Percentiles rank a stretch among this genome's conserved stretches.
These are phyloP conservation scores for Cephus sareptanus DNA, from an alignment of 2,888 invertebrate species.

Conservation along the genomic window DNA sequence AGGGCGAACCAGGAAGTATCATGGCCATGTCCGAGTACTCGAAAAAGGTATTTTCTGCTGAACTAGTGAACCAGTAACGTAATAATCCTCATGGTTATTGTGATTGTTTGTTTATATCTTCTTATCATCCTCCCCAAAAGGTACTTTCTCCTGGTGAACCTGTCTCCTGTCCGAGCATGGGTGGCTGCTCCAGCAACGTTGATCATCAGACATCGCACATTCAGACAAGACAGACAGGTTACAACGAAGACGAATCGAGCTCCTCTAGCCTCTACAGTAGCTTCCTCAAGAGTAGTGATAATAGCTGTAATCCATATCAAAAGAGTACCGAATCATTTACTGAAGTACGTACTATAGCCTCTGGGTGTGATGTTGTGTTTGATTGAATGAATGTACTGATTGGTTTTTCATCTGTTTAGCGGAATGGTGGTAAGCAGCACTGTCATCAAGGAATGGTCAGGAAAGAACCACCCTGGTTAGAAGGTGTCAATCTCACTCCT, in stretches of 20 bases:
- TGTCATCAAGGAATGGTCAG: conserved; percentile 30
- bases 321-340: conserved; percentile 9
- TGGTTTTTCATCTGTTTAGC: background rate
- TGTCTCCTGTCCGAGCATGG: conserved; percentile 50
- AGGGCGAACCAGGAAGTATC: conserved; percentile 70
- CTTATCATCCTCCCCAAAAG: conserved; percentile 16
- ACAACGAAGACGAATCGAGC: conserved; percentile 52
- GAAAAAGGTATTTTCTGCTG: conserved; percentile 64
- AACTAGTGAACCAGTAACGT: background rate
- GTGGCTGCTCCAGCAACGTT: conserved; percentile 42
- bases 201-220: conserved; percentile 23
- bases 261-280: conserved; percentile 61
- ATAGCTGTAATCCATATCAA: conserved; percentile 46
- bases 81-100: background rate
- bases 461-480: conserved; percentile 76
- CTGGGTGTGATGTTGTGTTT: background rate
- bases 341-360: background rate
- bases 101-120: conserved; percentile 9
- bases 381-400: background rate
- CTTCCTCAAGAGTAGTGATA: conserved; percentile 54
- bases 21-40: conserved; percentile 71
- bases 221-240: conserved; percentile 34
- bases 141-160: conserved; percentile 43
- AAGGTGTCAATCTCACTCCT: conserved; percentile 74
- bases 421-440: background rate